Base-by-base conservation (phyloP, 2,888 invertebrate species). In the Chloroclysta siterata region DNA sequence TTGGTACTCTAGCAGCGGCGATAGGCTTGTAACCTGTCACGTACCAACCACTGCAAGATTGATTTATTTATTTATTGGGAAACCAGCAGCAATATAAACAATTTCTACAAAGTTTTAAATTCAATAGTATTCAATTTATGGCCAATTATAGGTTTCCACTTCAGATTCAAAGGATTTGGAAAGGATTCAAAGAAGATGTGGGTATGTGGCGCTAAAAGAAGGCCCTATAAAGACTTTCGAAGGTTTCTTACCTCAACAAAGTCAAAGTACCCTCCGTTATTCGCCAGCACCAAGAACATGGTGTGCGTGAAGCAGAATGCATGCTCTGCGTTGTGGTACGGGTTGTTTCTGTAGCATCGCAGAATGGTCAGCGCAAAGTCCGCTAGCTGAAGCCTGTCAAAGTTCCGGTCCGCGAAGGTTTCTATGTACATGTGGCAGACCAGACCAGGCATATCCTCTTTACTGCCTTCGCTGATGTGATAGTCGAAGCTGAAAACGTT, bases 261-360 rank as follows among this genome's bases (percentile, higher is more conserved):
- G 22, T 90, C 88, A 71, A 94, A 94, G 63, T 83, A 77, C 1
- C 89, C 91, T 6, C 70, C 60, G 71, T 95, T 94, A 60, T 87
- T 88, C 22, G 73, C 75, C 17, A 95, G 76, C 39, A 95, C 93
- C 65, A 94, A 80, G 69, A 87, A 95, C 93, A 95, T 93, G 51
- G 94, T 94, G 76, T 95, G 95, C 0, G 93, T 91, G 56, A 95
- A 95, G 58, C 92, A 93, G 79, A 95, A 95, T 0, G 94, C 95
- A 70, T 95, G 95, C 56, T 94, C 94, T 1, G 94, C 94, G 77
- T 95, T 95, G 72, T 95, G 95, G 72, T 95, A 95, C 0, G 94
- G 93, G 70, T 94, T 94, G 44, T 84, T 70, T 3, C 94, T 82
- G 72, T 95, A 95, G 64, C 87, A 85, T 14, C 74, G 65, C 0